phyloP scores from a whole-genome alignment of 2,888 invertebrate species.

The Drosophila aldrichi region DNA sequence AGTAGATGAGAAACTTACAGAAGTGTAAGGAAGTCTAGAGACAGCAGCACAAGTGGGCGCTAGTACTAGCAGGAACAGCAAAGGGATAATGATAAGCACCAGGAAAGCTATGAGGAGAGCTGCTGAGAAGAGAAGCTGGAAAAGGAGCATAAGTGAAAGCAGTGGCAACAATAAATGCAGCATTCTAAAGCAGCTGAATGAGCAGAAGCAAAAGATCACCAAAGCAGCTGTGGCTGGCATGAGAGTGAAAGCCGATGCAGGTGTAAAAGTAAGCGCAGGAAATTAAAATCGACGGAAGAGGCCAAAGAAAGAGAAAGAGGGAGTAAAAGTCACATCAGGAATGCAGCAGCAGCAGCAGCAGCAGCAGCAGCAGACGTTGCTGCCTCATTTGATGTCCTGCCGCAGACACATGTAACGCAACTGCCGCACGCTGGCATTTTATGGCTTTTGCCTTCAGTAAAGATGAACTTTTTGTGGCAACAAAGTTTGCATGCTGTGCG shows the following conservation, averaged over 20 bases:
- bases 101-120: not conserved
- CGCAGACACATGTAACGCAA: slow-evolving; percentile 38
- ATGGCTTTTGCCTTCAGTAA: slow-evolving; percentile 32
- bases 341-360: not conserved
- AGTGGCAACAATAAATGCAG: not conserved
- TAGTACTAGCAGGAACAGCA: not conserved
- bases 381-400: slow-evolving; percentile 21
- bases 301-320: not conserved
- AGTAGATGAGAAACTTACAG: not conserved
- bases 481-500: slow-evolving; percentile 46
- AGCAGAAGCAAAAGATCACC: not conserved
- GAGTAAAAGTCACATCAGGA: not conserved
- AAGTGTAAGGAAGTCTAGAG: not conserved
- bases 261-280: slow-evolving; percentile 1
- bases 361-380: not conserved
- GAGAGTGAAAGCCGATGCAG: slow-evolving; percentile 1
- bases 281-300: not conserved
- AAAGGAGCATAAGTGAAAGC: not conserved
- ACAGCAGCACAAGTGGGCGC: not conserved
- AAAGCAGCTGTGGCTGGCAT: not conserved
- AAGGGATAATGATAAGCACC: not conserved
- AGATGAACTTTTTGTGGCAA: slow-evolving; percentile 62
- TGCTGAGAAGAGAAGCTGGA: not conserved
- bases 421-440: slow-evolving; percentile 42
- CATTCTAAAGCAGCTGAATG: not conserved